Evolutionary conservation across 2,888 invertebrate species (phyloP).

Genomic region (Megaustenia siamemsis): DNA sequence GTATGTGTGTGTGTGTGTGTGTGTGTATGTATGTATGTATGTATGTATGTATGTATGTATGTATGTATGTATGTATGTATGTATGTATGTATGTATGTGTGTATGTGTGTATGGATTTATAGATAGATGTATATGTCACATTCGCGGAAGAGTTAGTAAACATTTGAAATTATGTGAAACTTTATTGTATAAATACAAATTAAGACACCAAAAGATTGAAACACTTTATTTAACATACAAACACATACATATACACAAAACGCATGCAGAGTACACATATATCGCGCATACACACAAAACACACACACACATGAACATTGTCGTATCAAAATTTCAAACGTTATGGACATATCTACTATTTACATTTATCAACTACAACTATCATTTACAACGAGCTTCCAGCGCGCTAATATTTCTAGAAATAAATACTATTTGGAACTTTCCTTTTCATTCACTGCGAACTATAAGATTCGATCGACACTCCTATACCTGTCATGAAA

Average conservation of each 20-base stretch:
- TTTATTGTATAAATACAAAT: background rate
- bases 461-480: too few species aligned
- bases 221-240: background rate
- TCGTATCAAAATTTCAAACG: background rate
- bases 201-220: background rate
- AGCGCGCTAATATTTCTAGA: too few species aligned
- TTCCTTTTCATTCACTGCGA: too few species aligned
- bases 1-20: background rate
- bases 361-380: too few species aligned
- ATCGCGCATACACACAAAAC: too few species aligned
- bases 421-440: too few species aligned
- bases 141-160: background rate
- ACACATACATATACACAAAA: background rate
- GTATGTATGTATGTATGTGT: background rate
- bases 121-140: background rate
- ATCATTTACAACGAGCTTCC: too few species aligned
- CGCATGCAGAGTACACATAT: too few species aligned
- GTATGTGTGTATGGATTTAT: background rate
- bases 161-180: background rate
- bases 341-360: background rate
- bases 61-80: slow-evolving; percentile 4
- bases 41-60: background rate
- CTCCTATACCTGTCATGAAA: too few species aligned
- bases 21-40: background rate
- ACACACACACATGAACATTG: background rate